Base-by-base conservation (phyloP, 1,140 invertebrate species). In the Cyphomyrmex costatus region DNA sequence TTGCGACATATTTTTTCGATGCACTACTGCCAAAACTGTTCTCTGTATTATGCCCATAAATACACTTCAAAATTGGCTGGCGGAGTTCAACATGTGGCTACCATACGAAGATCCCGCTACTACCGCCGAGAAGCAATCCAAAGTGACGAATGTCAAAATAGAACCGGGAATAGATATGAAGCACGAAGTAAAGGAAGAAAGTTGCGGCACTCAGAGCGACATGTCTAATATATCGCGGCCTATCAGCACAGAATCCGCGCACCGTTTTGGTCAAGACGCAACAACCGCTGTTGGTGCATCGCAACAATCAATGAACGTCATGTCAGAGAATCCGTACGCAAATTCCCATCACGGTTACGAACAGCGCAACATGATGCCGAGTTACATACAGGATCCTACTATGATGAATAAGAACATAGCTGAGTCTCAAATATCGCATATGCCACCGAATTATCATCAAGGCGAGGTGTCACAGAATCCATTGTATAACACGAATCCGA, bases 41-140 rank as follows among this genome's bases (percentile, higher is more conserved):
- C 95, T 99, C 10, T 98, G 98, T 92, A 99, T 99, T 88, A 99
- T 99, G 96, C 99, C 99, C 0, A 99, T 99, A 77, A 99, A 99
- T 95, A 99, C 99, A 2, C 95, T 99, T 74, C 99, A 99, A 95
- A 99, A 99, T 96, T 99, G 99, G 99, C 95, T 99, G 85, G 97
- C 98, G 3, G 99, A 99, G 94, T 99, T 99, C 92, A 99, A 99
- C 93, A 98, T 98, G 97, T 99, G 99, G 99, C 93, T 98, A 66
- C 98, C 98, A 1, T 95, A 94, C 30, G 95, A 95, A 36, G 95
- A 96, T 87, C 92, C 93, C 16, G 19, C 79, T 1, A 70, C 88
- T 46, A 70, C 86, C 24, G 84, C 78, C 0, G 90, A 93, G 86
- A 87, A 92, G 89, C 36, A 89, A 82, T 8, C 68, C 76, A 51